Conservation (phyloP, 2,797 vertebrate species). For the Phylloscopus collybita region DNA sequence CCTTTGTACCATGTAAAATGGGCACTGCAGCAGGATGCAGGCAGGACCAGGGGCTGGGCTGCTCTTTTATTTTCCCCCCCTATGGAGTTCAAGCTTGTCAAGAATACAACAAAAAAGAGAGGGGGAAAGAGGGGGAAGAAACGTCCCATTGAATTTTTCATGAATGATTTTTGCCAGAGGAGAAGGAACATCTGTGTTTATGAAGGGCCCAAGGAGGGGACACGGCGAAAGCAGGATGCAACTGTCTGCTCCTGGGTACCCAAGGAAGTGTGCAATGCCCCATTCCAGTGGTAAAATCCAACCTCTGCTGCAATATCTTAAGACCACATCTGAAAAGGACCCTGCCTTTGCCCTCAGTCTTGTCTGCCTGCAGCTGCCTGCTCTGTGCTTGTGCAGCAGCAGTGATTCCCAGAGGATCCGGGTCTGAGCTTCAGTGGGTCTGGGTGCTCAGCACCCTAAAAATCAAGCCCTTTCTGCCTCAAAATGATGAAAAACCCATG, state of each 20-base stretch:
- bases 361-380: background rate
- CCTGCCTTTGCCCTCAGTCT: background rate
- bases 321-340: background rate
- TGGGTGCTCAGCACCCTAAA: background rate
- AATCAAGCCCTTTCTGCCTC: background rate
- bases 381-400: background rate
- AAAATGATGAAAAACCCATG: background rate
- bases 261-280: background rate
- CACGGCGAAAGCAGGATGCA: background rate
- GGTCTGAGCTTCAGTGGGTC: background rate
- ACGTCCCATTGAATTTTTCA: conserved; percentile 32
- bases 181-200: conserved; percentile 57
- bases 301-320: background rate
- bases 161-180: conserved; percentile 49
- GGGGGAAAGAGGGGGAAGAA: conserved; percentile 32
- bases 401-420: background rate
- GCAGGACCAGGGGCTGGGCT: conserved; percentile 50
- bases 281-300: background rate
- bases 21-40: conserved; percentile 45
- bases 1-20: conserved; percentile 66
- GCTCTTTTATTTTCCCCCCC: conserved; percentile 59
- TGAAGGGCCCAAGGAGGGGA: background rate
- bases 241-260: background rate
- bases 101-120: conserved; percentile 34
- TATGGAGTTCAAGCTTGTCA: conserved; percentile 58